A percentile compares a stretch with the other conserved stretches of the same genome.
These are phyloP conservation scores for Chiridota heheva DNA, from an alignment of 35 echinoderm and acorn worm species.

Conservation along the genomic window DNA sequence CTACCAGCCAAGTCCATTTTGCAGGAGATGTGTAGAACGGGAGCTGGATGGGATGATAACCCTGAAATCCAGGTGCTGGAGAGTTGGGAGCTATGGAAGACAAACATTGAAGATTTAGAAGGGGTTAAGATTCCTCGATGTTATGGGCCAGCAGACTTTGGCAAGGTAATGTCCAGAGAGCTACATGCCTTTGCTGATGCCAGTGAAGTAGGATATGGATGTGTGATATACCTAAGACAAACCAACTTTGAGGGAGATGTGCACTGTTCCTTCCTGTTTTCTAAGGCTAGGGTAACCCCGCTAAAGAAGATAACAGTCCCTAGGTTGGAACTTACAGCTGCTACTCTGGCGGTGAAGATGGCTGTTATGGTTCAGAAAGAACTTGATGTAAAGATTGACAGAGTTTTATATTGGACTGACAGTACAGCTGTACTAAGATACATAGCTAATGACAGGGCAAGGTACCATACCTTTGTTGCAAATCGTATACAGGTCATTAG, in stretches of 20 bases:
- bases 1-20: constrained; percentile 7
- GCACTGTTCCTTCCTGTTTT: constrained; percentile 17
- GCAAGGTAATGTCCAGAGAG: not conserved
- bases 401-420: not conserved
- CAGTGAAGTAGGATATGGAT: constrained; percentile 26
- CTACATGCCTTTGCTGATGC: constrained; percentile 70
- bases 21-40: constrained; percentile 18
- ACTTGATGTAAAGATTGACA: not conserved
- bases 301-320: constrained; percentile 51
- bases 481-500: not conserved
- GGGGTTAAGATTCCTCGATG: constrained; percentile 40
- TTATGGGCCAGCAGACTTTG: constrained; percentile 32
- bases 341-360: no score
- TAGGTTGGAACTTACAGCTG: constrained; percentile 37
- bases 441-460: not conserved
- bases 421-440: no score
- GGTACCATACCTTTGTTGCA: not conserved
- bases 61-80: no score
- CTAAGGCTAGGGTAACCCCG: constrained; percentile 51
- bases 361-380: no score
- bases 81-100: constrained; percentile 3
- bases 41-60: constrained; percentile 53
- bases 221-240: constrained; percentile 39
- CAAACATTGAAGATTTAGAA: not conserved
- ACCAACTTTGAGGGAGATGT: constrained; percentile 16